These are phyloP conservation scores for Diplodus puntazzo DNA, from an alignment of 2,797 vertebrate genomes.

Conservation along the genomic window DNA sequence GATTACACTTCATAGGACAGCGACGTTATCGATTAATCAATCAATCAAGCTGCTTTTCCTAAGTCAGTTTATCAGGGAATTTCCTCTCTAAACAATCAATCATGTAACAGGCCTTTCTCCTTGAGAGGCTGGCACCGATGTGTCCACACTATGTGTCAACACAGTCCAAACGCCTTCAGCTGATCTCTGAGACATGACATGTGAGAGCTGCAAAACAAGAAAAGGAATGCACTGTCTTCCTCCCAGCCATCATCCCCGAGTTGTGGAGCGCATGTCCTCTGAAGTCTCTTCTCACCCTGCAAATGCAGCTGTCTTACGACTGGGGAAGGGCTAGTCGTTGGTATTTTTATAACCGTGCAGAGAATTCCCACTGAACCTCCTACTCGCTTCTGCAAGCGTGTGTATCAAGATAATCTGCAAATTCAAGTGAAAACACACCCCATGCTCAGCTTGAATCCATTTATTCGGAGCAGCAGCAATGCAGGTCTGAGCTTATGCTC, in stretches of 20 bases:
- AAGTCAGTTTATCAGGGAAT: background rate
- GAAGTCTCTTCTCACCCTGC: conserved; percentile 39
- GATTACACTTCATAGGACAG: conserved; percentile 18
- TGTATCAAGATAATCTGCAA: conserved; percentile 53
- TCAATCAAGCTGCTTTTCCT: background rate
- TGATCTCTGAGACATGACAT: conserved; percentile 41
- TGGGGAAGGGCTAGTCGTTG: conserved; percentile 37
- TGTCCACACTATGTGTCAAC: conserved; percentile 42
- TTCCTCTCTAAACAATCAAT: background rate
- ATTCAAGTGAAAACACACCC: conserved; percentile 41
- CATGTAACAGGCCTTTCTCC: conserved; percentile 24
- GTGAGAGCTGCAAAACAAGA: conserved; percentile 32
- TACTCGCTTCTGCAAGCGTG: conserved; percentile 33
- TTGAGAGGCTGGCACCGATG: conserved; percentile 33
- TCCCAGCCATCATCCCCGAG: conserved; percentile 23
- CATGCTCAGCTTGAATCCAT: conserved; percentile 54
- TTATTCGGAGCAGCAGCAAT: conserved; percentile 48
- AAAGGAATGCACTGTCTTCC: conserved; percentile 31
- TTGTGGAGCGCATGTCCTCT: conserved; percentile 46
- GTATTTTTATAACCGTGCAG: conserved; percentile 65
- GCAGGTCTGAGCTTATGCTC: conserved; percentile 42
- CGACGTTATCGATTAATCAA: conserved; percentile 15
- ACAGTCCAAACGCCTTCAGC: conserved; percentile 45
- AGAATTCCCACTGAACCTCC: conserved; percentile 60
- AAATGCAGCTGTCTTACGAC: conserved; percentile 46